Base-by-base conservation (phyloP, 2,113 vertebrate species). In the Daphoenositta chrysoptera region DNA sequence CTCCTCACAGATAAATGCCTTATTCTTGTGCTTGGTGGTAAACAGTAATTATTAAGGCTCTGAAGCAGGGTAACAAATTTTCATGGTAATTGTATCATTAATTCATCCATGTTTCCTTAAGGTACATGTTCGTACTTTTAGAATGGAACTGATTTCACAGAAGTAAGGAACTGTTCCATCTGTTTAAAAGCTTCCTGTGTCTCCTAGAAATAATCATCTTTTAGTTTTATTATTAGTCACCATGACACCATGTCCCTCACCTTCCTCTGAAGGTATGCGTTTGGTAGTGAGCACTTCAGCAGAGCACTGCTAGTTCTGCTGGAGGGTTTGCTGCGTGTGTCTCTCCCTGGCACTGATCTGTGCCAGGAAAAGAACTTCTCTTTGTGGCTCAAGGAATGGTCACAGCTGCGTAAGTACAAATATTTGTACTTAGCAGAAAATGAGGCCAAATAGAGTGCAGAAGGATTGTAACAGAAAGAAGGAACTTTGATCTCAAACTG, bases 41-140 rank as follows among this genome's bases (percentile, higher is more conserved):
- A 93, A 33, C 13, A 44, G 19, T 30, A 86, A 56, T 69, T 56
- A 40, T 31, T 50, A 70, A 83, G 26, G 58, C 10, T 56, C 10
- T 42, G 24, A 44, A 75, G 26, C 7, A 48, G 35, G 33, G 39
- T 50, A 78, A 54, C 27, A 63, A 60, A 51, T 63, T 54, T 30
- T 39, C 17, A 15, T 44, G 40, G 7, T 47, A 60, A 75, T 54
- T 2, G 0, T 51, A 20, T 54, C 13, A 37, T 71, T 71, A 44
- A 50, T 40, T 14, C 8, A 63, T 75, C 28, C 30, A 3, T 31
- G 21, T 58, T 87, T n/a, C n/a, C 37, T 90, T 76, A 57, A 64
- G 6, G n/a, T 68, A 19, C 19, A 8, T 22, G 2, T 44, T n/a
- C 0, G 0, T 40, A 33, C 33, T 61, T 30, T 18, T 72, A 44